Conservation (phyloP, 2,888 invertebrate species). For the Branchellion lobata region DNA sequence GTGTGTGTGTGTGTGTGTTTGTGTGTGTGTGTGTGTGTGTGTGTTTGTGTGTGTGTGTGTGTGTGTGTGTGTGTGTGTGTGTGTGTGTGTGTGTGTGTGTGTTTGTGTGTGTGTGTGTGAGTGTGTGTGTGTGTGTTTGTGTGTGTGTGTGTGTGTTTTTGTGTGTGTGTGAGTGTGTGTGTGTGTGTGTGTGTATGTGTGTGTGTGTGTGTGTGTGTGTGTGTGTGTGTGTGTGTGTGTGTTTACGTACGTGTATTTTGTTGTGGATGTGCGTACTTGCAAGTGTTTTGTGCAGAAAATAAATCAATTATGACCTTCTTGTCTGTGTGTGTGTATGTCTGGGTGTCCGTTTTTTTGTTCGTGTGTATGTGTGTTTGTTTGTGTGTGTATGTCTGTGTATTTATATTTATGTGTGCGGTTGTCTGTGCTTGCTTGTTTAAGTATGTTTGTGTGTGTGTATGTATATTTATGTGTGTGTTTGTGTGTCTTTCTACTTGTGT, state of each 20-base stretch:
- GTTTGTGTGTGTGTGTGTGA: no score
- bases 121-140: no score
- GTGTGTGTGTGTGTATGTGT: background rate
- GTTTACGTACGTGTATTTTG: no score
- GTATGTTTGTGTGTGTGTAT: background rate
- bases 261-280: no score
- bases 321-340: slow-evolving; percentile 36
- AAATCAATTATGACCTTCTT: background rate
- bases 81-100: no score
- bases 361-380: background rate
- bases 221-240: no score
- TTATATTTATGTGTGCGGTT: background rate
- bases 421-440: background rate
- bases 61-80: no score
- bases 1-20: no score
- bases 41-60: no score
- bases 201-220: background rate
- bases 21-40: no score
- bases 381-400: background rate
- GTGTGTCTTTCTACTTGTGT: background rate
- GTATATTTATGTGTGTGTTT: background rate
- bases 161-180: background rate
- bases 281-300: no score
- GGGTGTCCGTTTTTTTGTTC: background rate
- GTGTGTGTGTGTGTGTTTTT: no score